A percentile compares a stretch with the other conserved stretches of the same genome.
Conservation (phyloP, 2,888 invertebrate species). For the Oegoconia quadripuncta region DNA sequence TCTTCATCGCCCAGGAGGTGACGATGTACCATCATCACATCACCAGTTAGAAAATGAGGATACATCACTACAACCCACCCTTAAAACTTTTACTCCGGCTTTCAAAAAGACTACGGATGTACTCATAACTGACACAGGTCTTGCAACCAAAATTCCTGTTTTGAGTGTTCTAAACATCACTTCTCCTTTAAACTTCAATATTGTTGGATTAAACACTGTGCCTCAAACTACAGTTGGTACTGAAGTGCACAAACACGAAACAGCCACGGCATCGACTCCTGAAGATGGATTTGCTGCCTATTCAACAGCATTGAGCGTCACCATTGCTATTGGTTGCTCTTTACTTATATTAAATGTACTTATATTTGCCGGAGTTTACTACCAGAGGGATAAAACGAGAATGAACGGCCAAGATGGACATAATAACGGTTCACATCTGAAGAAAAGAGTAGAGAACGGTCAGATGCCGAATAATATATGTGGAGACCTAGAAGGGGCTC, state of each 20-base stretch:
- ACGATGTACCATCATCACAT: slow-evolving; percentile 90
- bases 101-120: slow-evolving; percentile 79
- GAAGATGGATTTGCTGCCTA: slow-evolving; percentile 94
- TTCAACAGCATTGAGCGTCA: slow-evolving; percentile 93
- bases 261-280: slow-evolving; percentile 79
- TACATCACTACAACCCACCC: slow-evolving; percentile 74
- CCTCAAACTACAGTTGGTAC: slow-evolving; percentile 51
- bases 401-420: slow-evolving; percentile 80
- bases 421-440: slow-evolving; percentile 75
- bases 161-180: slow-evolving; percentile 63
- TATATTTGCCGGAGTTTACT: slow-evolving; percentile 96
- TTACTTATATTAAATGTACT: slow-evolving; percentile 93
- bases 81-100: slow-evolving; percentile 76
- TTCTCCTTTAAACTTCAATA: slow-evolving; percentile 62
- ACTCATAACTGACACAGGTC: slow-evolving; percentile 56
- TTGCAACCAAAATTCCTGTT: slow-evolving; percentile 61
- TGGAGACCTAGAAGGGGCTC: slow-evolving; percentile 85
- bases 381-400: slow-evolving; percentile 91
- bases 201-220: slow-evolving; percentile 56
- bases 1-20: slow-evolving; percentile 91
- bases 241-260: slow-evolving; percentile 59
- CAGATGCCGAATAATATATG: slow-evolving; percentile 94
- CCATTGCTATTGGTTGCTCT: slow-evolving; percentile 96
- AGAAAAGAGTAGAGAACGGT: slow-evolving; percentile 89
- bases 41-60: slow-evolving; percentile 90